A percentile compares a stretch with the other conserved stretches of the same genome.
phyloP scores from a whole-genome alignment of 2,888 invertebrate species.

The Drosophila robusta region DNA sequence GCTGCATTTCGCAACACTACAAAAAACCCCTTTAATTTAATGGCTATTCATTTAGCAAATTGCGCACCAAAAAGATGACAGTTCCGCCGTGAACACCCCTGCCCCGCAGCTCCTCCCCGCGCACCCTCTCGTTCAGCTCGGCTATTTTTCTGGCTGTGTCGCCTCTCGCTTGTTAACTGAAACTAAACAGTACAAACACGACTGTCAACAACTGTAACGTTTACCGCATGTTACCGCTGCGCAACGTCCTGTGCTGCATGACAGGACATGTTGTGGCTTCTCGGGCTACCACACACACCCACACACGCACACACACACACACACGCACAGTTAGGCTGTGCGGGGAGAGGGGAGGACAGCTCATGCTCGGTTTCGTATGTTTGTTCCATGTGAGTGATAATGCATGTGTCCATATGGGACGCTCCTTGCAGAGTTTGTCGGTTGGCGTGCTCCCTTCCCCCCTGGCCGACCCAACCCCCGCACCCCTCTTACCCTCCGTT shows the following conservation, averaged over 20 bases:
- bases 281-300: conserved; percentile 58
- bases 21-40: conserved; percentile 33
- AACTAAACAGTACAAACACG: conserved; percentile 80
- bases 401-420: conserved; percentile 59
- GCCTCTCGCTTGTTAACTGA: conserved; percentile 73
- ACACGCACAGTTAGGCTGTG: conserved; percentile 2
- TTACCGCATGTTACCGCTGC: conserved; percentile 78
- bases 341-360: conserved; percentile 9
- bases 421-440: conserved; percentile 27
- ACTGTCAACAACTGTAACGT: conserved; percentile 80
- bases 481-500: neutral
- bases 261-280: conserved; percentile 80
- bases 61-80: conserved; percentile 52
- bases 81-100: neutral
- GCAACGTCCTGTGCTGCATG: conserved; percentile 74
- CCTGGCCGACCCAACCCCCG: neutral
- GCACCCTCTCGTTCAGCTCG: neutral
- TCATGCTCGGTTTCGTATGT: conserved; percentile 50
- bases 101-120: too few species aligned
- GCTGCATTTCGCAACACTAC: conserved; percentile 22
- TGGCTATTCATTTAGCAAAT: conserved; percentile 53
- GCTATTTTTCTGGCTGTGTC: conserved; percentile 55
- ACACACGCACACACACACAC: conserved; percentile 22
- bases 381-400: conserved; percentile 68
- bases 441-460: neutral